Evolutionary conservation across 2,888 invertebrate species (phyloP).

Genomic region (Nycteola revayana): DNA sequence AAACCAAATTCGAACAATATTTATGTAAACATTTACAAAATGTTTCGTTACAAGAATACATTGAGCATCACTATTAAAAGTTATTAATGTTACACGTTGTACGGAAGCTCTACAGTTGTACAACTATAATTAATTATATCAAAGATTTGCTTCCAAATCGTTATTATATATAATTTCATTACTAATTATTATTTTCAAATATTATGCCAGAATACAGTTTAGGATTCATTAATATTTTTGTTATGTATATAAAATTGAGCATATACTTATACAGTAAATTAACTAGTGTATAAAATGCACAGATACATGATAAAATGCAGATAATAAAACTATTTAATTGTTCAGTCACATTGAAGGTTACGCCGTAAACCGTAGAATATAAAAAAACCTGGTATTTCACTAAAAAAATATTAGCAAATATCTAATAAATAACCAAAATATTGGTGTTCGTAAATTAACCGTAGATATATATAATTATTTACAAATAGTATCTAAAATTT

Average conservation of each 20-base stretch:
- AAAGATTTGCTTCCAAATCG: slow-evolving; percentile 28
- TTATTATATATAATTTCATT: slow-evolving; percentile 20
- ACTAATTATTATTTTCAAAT: slow-evolving; percentile 7
- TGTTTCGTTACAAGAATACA: too few species aligned
- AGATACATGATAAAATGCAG: slow-evolving; percentile 40
- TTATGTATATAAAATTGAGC: slow-evolving; percentile 50
- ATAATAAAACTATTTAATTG: slow-evolving; percentile 33
- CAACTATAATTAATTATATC: slow-evolving; percentile 22
- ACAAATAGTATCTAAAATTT: slow-evolving; percentile 28
- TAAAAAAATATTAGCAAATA: slow-evolving; percentile 18
- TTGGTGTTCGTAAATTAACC: slow-evolving; percentile 26
- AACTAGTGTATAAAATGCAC: slow-evolving; percentile 50
- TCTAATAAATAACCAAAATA: slow-evolving; percentile 33
- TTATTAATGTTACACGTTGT: too few species aligned
- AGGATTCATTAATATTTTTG: slow-evolving; percentile 19
- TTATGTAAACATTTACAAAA: too few species aligned
- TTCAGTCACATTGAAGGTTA: slow-evolving; percentile 35
- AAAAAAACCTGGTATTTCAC: slow-evolving; percentile 25
- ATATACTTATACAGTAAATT: slow-evolving; percentile 41
- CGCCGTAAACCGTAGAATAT: slow-evolving; percentile 20
- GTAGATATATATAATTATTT: slow-evolving; percentile 11
- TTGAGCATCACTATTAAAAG: too few species aligned
- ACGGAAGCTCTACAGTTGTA: slow-evolving; percentile 13
- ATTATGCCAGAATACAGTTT: slow-evolving; percentile 29
- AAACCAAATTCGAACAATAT: too few species aligned